Evolutionary conservation across 2,113 vertebrate species (phyloP).

Genomic region (Sander vitreus): DNA sequence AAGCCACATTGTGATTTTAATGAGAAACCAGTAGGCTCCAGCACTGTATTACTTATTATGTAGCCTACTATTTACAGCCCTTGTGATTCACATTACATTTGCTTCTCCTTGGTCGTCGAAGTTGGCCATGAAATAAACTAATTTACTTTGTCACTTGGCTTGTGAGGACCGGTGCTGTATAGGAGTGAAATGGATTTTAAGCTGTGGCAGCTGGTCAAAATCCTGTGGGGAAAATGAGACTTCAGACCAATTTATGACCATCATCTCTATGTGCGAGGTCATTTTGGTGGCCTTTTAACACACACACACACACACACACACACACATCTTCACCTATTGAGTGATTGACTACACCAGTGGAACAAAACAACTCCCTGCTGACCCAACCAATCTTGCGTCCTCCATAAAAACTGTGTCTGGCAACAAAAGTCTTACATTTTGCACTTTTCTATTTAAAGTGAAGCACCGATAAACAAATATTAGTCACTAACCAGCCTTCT

Average conservation of each 20-base stretch:
- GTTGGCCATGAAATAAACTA: slow-evolving; percentile 66
- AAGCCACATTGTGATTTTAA: slow-evolving; percentile 46
- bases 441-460: slow-evolving; percentile 16
- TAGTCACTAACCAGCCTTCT: slow-evolving; percentile 12
- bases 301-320: slow-evolving; percentile 43
- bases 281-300: slow-evolving; percentile 57
- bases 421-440: slow-evolving; percentile 9
- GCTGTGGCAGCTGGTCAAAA: slow-evolving; percentile 75
- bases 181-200: slow-evolving; percentile 63
- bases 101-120: slow-evolving; percentile 55
- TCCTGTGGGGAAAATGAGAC: slow-evolving; percentile 71
- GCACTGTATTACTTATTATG: slow-evolving; percentile 35
- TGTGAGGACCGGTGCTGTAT: slow-evolving; percentile 2
- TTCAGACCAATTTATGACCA: slow-evolving; percentile 78
- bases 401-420: slow-evolving; percentile 35
- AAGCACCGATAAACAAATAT: slow-evolving; percentile 20
- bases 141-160: slow-evolving; percentile 61
- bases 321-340: slow-evolving; percentile 53
- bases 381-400: slow-evolving; percentile 45
- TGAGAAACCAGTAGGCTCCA: slow-evolving; percentile 38
- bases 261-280: slow-evolving; percentile 76
- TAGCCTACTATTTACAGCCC: slow-evolving; percentile 50
- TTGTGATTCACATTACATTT: slow-evolving; percentile 53
- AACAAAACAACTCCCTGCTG: slow-evolving; percentile 43
- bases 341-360: slow-evolving; percentile 59